These are phyloP conservation scores for Parnassius smintheus DNA, from an alignment of 2,888 invertebrate genomes.

Conservation along the genomic window DNA sequence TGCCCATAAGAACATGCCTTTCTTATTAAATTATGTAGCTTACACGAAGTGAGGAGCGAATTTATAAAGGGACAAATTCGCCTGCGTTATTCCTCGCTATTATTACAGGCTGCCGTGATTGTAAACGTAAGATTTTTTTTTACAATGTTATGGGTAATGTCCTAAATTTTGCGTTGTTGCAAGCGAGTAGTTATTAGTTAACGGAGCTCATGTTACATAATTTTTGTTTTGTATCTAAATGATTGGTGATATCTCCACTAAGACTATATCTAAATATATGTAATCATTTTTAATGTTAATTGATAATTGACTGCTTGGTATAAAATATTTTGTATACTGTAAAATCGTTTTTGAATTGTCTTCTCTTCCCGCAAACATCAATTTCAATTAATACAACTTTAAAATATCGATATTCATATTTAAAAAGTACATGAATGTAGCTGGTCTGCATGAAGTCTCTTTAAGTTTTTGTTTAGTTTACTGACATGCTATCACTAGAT, in stretches of 20 bases:
- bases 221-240: neutral
- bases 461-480: no score
- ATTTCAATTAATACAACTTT: no score
- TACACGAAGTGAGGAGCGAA: no score
- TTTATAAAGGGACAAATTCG: neutral
- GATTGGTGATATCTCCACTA: conserved; percentile 12
- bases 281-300: conserved; percentile 8
- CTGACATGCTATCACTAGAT: no score
- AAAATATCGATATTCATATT: no score
- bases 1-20: no score
- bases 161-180: neutral
- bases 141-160: neutral
- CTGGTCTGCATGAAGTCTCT: no score
- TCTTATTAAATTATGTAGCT: no score
- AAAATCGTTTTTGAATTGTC: neutral
- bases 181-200: neutral
- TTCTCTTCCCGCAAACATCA: no score
- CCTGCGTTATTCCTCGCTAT: neutral
- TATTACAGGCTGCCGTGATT: neutral
- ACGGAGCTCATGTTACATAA: neutral
- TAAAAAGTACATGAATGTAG: no score
- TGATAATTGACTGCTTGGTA: neutral
- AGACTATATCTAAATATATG: neutral
- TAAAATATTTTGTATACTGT: neutral
- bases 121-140: neutral